These are phyloP conservation scores for Hystrix cristata DNA, from an alignment of 2,113 vertebrate genomes.

Conservation along the genomic window DNA sequence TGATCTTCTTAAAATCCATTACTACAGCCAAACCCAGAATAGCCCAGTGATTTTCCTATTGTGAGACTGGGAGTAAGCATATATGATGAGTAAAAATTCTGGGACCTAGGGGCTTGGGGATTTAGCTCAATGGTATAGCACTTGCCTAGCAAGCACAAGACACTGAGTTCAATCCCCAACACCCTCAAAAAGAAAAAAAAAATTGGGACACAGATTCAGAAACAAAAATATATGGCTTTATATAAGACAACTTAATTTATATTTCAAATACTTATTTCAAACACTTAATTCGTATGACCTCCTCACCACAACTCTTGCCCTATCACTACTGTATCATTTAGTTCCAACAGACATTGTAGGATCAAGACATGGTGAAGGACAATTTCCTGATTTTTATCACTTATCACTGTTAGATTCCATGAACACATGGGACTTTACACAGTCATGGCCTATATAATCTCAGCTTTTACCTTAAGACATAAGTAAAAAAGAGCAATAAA, in stretches of 20 bases:
- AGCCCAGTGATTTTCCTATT: neutral
- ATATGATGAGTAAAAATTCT: neutral
- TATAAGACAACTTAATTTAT: conserved; percentile 39
- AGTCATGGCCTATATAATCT: neutral
- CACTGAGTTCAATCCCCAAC: too few species aligned
- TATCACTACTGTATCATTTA: neutral
- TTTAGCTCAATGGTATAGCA: too few species aligned
- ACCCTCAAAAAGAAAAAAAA: too few species aligned
- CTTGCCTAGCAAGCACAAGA: too few species aligned
- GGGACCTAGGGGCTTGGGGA: too few species aligned
- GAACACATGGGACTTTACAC: neutral
- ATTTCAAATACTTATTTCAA: neutral
- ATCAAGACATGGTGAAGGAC: neutral
- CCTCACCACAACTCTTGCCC: neutral
- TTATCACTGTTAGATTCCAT: neutral
- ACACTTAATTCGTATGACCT: neutral
- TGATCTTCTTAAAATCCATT: neutral
- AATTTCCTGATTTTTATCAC: neutral
- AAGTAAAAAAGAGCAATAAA: neutral
- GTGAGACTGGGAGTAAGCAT: conserved; percentile 21
- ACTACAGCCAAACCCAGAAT: neutral
- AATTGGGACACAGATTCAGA: neutral
- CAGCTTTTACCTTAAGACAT: neutral
- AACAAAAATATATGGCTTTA: neutral
- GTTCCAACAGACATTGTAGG: neutral